Percentiles rank a stretch among this genome's conserved stretches.
phyloP scores from a whole-genome alignment of 37 sponge, comb jelly and placozoan genomes.

The Bolinopsis microptera region DNA sequence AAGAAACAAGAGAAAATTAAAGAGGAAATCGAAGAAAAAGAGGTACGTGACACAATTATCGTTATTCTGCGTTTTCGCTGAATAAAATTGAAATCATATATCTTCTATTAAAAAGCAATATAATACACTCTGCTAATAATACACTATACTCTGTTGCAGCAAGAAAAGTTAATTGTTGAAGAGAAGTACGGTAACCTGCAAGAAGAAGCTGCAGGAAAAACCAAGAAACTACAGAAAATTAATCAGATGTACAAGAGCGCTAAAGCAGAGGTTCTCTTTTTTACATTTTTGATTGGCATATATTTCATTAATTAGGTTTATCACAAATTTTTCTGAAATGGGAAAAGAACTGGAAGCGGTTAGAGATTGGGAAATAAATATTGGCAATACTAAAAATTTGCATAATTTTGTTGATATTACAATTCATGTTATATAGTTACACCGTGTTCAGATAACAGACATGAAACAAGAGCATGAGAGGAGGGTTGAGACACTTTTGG shows the following conservation, averaged over 20 bases:
- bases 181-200: conserved; percentile 90
- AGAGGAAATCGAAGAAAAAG: conserved; percentile 74
- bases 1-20: conserved; percentile 75
- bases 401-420: too few species aligned
- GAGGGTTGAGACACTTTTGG: conserved; percentile 81
- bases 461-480: conserved; percentile 79
- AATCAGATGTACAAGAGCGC: conserved; percentile 84
- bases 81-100: too few species aligned
- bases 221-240: conserved; percentile 81
- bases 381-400: too few species aligned
- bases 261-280: conserved; percentile 90
- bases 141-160: conserved; percentile 64
- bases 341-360: neutral
- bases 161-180: conserved; percentile 80
- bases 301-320: neutral
- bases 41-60: too few species aligned
- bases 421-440: too few species aligned
- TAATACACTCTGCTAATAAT: neutral
- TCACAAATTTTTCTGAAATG: neutral
- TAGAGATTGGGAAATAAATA: neutral
- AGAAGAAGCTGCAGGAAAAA: conserved; percentile 91
- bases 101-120: too few species aligned
- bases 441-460: conserved; percentile 76
- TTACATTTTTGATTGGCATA: neutral
- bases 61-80: too few species aligned